phyloP scores from a whole-genome alignment of 2,888 invertebrate genomes.

The Perizoma flavofasciatum region DNA sequence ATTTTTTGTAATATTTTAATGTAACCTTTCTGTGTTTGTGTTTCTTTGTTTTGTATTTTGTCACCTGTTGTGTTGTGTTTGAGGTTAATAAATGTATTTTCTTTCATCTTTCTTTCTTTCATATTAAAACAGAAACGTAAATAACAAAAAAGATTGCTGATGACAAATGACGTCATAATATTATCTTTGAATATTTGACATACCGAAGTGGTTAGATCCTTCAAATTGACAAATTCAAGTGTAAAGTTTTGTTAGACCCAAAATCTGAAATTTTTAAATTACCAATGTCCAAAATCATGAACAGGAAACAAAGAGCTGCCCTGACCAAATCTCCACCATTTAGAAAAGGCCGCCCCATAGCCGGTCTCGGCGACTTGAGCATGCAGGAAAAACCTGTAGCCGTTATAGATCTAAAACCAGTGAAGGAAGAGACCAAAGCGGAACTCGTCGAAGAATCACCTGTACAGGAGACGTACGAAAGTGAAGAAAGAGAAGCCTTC shows the following conservation, averaged over 20 bases:
- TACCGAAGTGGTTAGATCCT: too few relatives aligned
- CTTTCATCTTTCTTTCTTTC: too few relatives aligned
- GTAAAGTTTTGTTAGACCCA: slow-evolving; percentile 12
- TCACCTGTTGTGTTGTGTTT: too few relatives aligned
- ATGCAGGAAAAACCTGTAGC: slow-evolving; percentile 25
- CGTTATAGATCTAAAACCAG: slow-evolving; percentile 38
- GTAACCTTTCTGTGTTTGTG: too few relatives aligned
- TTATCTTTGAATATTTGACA: too few relatives aligned
- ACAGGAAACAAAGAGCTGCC: slow-evolving; percentile 24
- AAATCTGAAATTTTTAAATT: too few relatives aligned
- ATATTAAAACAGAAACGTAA: too few relatives aligned
- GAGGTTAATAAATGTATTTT: too few relatives aligned
- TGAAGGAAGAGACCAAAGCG: slow-evolving; percentile 53
- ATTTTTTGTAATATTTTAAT: too few relatives aligned
- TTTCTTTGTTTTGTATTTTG: too few relatives aligned
- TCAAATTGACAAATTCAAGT: slow-evolving; percentile 24
- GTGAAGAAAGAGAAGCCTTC: slow-evolving; percentile 47
- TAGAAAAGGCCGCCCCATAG: slow-evolving; percentile 23
- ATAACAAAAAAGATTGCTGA: too few relatives aligned
- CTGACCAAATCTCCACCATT: slow-evolving; percentile 17
- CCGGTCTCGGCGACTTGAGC: neutral
- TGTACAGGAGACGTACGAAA: slow-evolving; percentile 36
- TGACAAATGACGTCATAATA: too few relatives aligned
- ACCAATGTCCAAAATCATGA: slow-evolving; percentile 21
- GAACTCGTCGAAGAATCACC: slow-evolving; percentile 45